Conservation (phyloP, 2,797 vertebrate genomes). For the Clarias laeviceps region DNA sequence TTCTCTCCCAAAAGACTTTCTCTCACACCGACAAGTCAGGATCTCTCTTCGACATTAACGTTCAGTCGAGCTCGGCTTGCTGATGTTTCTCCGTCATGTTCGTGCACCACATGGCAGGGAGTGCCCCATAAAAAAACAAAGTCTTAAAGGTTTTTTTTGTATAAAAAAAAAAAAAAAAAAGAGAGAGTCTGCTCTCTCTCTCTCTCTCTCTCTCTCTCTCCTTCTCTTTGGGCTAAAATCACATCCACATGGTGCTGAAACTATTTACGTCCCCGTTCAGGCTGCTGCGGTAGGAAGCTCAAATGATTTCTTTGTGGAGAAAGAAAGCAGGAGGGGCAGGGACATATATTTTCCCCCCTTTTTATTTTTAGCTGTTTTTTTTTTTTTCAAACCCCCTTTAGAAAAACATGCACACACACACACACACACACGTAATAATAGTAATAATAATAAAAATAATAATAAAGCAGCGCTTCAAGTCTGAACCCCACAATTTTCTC, state of each 20-base stretch:
- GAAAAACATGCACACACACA: neutral
- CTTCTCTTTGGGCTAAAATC: constrained; percentile 74
- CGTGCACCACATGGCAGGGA: constrained; percentile 25
- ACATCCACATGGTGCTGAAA: constrained; percentile 84
- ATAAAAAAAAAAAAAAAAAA: neutral
- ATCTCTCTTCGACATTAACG: neutral
- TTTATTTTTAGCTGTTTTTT: constrained; percentile 81
- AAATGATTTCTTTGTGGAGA: constrained; percentile 83
- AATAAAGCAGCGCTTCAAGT: neutral
- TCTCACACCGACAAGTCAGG: constrained; percentile 38
- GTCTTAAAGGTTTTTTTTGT: constrained; percentile 6
- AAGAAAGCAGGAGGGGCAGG: constrained; percentile 69
- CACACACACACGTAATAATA: neutral
- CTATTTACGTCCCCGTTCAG: constrained; percentile 80
- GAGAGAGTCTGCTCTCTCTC: neutral
- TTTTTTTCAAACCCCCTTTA: constrained; percentile 66
- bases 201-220: constrained; percentile 63
- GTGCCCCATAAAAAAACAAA: constrained; percentile 28
- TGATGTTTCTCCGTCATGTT: constrained; percentile 22
- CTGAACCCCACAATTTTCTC: constrained; percentile 55
- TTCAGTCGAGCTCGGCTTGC: neutral
- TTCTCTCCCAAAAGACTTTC: constrained; percentile 57
- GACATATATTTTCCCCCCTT: constrained; percentile 37
- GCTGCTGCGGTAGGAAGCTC: constrained; percentile 83
- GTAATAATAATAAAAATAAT: constrained; percentile 3